phyloP scores from a whole-genome alignment of 2,113 vertebrate species.

The Pavo muticus region DNA sequence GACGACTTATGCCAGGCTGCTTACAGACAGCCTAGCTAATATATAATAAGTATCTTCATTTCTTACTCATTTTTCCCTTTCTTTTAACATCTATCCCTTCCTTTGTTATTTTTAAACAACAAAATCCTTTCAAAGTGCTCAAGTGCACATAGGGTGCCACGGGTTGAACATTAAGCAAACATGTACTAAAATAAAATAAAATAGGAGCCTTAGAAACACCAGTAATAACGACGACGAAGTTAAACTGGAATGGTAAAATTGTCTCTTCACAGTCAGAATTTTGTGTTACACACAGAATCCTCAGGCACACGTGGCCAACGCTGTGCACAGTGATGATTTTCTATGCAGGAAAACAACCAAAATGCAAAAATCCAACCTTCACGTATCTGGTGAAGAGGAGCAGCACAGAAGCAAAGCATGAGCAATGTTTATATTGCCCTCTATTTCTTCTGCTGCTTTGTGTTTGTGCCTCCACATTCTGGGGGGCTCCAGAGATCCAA shows the following conservation, averaged over 20 bases:
- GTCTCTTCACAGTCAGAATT: not conserved
- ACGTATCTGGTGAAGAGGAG: not conserved
- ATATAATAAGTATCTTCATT: slow-evolving; percentile 40
- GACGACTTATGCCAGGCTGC: slow-evolving; percentile 29
- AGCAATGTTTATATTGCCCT: not conserved
- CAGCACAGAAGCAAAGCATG: not conserved
- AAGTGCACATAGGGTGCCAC: fast-evolving
- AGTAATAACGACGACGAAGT: not conserved
- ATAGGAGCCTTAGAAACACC: not conserved
- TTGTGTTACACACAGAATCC: not conserved
- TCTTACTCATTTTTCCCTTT: not conserved
- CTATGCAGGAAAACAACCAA: not conserved
- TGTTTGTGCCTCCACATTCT: not conserved
- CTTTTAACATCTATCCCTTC: not conserved
- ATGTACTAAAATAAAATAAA: not conserved
- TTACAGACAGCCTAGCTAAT: not conserved
- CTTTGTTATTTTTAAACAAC: not conserved
- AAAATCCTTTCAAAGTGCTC: not conserved
- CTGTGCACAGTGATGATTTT: not conserved
- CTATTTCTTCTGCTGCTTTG: not conserved
- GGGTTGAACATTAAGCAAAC: not conserved
- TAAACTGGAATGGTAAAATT: not conserved
- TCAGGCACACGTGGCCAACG: not conserved
- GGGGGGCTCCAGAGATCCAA: not conserved
- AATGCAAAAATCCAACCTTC: not conserved